A percentile compares a stretch with the other conserved stretches of the same genome.
Evolutionary conservation across 2,797 vertebrate genomes (phyloP).

Genomic region (Melanotaenia parkinsoni): DNA sequence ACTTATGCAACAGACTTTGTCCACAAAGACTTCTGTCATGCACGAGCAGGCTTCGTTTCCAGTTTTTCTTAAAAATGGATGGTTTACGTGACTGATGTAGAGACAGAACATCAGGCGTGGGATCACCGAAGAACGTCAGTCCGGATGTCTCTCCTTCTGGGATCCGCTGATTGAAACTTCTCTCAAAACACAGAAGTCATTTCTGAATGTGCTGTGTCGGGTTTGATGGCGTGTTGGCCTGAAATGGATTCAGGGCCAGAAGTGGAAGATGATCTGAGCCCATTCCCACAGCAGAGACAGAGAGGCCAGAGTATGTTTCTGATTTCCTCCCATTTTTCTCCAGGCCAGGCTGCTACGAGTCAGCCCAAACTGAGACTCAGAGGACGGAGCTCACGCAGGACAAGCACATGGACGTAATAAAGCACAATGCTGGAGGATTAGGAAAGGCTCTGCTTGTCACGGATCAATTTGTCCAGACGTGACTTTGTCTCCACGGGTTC

Average conservation of each 20-base stretch:
- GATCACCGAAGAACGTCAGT: neutral
- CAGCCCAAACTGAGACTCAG: conserved; percentile 5
- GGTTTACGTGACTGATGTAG: neutral
- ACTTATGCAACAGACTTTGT: neutral
- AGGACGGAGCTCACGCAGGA: neutral
- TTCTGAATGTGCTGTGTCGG: conserved; percentile 26
- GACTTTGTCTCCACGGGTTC: conserved; percentile 16
- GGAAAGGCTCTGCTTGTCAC: conserved; percentile 23
- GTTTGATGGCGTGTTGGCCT: conserved; percentile 36
- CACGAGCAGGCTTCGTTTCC: neutral
- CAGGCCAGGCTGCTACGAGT: conserved; percentile 29
- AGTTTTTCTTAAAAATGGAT: neutral
- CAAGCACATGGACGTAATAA: neutral
- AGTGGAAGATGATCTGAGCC: conserved; percentile 41
- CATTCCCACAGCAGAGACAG: conserved; percentile 46
- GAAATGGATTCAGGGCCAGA: conserved; percentile 16
- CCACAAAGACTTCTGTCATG: neutral
- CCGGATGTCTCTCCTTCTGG: neutral
- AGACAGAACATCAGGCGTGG: too few species aligned
- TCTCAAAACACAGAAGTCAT: conserved; percentile 12
- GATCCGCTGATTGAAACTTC: conserved; percentile 15
- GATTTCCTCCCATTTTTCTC: conserved; percentile 48
- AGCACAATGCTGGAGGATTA: conserved; percentile 2
- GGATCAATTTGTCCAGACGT: conserved; percentile 37
- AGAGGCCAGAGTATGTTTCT: conserved; percentile 53